These are phyloP conservation scores for Germaria angustata DNA, from an alignment of 2,888 invertebrate species.

Conservation along the genomic window DNA sequence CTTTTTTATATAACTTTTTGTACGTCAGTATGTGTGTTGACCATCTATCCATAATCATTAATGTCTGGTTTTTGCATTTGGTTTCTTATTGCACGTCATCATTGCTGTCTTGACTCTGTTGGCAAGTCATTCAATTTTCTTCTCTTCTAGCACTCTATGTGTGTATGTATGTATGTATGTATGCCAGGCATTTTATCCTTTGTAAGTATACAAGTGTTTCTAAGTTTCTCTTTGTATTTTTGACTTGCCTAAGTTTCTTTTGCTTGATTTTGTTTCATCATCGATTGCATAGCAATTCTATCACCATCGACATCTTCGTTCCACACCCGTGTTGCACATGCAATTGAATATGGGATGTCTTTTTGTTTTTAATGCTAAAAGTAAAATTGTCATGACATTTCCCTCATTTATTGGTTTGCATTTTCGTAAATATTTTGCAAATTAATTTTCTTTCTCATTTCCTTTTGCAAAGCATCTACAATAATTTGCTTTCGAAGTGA, in stretches of 20 bases:
- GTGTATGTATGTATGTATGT: no score
- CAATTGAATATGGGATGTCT: conserved; percentile 19
- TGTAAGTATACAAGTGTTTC: background rate
- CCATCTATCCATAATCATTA: conserved; percentile 4
- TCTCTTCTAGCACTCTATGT: background rate
- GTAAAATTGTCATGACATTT: conserved; percentile 20
- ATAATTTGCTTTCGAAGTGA: background rate
- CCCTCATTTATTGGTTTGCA: background rate
- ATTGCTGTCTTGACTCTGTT: conserved; percentile 25
- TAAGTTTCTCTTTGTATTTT: background rate
- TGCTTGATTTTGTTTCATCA: conserved; percentile 15
- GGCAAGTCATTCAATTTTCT: conserved; percentile 29
- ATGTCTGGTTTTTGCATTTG: conserved; percentile 20
- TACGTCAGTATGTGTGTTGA: background rate
- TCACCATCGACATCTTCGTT: background rate
- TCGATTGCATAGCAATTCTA: conserved; percentile 27
- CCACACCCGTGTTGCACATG: background rate
- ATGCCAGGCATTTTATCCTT: background rate
- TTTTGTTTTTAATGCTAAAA: background rate
- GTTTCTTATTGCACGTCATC: conserved; percentile 46
- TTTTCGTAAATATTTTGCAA: conserved; percentile 34
- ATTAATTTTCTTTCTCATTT: conserved; percentile 43
- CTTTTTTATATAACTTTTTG: no score
- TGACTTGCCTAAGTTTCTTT: background rate
- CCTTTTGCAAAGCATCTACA: background rate